Conservation (phyloP, 1,140 invertebrate genomes). For the Saxidomus purpurata region DNA sequence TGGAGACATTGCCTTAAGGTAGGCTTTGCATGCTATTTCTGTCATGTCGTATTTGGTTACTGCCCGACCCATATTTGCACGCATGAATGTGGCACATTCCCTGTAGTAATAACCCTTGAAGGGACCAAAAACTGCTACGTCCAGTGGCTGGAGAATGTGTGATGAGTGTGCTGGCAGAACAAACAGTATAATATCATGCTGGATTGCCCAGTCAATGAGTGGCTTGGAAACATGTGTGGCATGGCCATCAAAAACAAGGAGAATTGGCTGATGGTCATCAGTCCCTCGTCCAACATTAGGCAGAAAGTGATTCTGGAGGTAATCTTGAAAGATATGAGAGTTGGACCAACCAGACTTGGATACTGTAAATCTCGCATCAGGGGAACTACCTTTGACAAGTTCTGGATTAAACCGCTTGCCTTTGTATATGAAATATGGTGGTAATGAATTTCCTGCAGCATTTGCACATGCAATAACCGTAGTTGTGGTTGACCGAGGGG, state of each 20-base stretch:
- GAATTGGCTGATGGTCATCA: not conserved
- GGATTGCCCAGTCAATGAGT: not conserved
- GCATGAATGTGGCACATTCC: slow-evolving; percentile 44
- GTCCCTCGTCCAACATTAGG: not conserved
- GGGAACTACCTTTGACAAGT: no score
- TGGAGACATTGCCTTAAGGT: slow-evolving; percentile 40
- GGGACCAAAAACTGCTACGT: slow-evolving; percentile 23
- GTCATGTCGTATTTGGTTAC: slow-evolving; percentile 27
- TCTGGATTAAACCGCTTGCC: no score
- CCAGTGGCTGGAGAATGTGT: slow-evolving; percentile 29
- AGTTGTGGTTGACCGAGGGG: not conserved
- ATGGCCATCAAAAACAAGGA: slow-evolving; percentile 28
- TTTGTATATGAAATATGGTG: not conserved
- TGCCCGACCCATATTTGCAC: not conserved
- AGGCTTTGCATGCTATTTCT: slow-evolving; percentile 25
- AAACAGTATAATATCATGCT: not conserved
- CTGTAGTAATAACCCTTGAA: slow-evolving; percentile 22
- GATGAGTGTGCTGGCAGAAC: slow-evolving; percentile 31
- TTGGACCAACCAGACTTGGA: no score
- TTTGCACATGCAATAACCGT: slow-evolving; percentile 20
- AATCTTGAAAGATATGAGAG: no score
- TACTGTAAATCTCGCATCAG: no score
- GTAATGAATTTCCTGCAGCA: slow-evolving; percentile 4
- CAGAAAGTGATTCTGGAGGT: not conserved
- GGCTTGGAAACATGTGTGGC: not conserved